These are phyloP conservation scores for Xestia rhomboidea DNA, from an alignment of 2,888 invertebrate genomes.

Conservation along the genomic window DNA sequence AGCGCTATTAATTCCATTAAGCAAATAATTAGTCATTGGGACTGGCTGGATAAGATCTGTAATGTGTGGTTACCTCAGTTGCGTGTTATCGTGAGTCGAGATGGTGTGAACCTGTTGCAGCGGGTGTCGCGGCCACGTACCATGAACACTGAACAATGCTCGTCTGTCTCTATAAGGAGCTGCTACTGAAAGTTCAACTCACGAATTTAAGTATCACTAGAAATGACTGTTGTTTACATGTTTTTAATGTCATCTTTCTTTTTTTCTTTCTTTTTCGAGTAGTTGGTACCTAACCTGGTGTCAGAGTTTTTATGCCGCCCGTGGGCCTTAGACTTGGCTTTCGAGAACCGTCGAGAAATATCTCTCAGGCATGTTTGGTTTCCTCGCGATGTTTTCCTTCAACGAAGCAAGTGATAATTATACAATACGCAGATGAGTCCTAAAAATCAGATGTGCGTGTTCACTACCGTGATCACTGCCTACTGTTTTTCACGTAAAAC, in stretches of 20 bases:
- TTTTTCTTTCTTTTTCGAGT: background rate
- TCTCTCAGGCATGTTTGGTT: too few species aligned
- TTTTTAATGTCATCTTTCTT: background rate
- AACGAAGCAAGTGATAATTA: too few species aligned
- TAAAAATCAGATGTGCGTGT: too few species aligned
- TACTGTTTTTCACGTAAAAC: too few species aligned
- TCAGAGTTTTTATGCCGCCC: too few species aligned
- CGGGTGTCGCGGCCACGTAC: constrained; percentile 53
- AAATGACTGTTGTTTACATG: background rate
- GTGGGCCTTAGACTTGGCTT: too few species aligned
- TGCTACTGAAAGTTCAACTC: constrained; percentile 52
- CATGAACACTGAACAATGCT: constrained; percentile 68
- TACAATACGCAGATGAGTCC: too few species aligned
- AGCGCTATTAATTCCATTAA: constrained; percentile 57
- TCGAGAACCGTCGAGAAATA: too few species aligned
- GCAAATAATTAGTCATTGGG: constrained; percentile 55
- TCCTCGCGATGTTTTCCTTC: too few species aligned
- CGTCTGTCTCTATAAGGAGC: constrained; percentile 51
- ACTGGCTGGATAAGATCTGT: constrained; percentile 53
- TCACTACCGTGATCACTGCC: too few species aligned
- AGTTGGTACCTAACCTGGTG: background rate
- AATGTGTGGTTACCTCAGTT: constrained; percentile 49
- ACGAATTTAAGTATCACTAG: constrained; percentile 38
- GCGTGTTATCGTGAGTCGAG: constrained; percentile 61
- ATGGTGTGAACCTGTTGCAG: constrained; percentile 71